These are phyloP conservation scores for Platycheirus albimanus DNA, from an alignment of 2,888 invertebrate species.

Conservation along the genomic window DNA sequence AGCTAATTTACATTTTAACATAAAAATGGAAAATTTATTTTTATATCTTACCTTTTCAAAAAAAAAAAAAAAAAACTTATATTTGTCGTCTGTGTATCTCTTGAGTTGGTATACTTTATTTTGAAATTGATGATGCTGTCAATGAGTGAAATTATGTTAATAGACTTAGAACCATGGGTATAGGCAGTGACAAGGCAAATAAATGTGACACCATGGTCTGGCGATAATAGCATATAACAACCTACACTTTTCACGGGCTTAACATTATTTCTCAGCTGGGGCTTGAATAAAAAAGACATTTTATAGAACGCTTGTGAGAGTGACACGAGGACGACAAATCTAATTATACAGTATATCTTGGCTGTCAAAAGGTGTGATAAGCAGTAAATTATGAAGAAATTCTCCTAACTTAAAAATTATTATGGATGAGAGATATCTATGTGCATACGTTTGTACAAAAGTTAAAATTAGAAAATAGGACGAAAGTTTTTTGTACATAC, in stretches of 20 bases:
- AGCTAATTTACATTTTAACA: conserved; percentile 67
- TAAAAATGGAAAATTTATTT: conserved; percentile 73
- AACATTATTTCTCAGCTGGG: conserved; percentile 46
- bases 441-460: too few species aligned
- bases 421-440: too few species aligned
- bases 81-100: too few species aligned
- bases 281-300: conserved; percentile 1
- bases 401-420: too few species aligned
- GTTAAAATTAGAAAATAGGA: too few species aligned
- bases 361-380: conserved; percentile 58
- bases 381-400: too few species aligned
- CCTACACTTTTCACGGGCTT: conserved; percentile 24
- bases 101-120: conserved; percentile 28
- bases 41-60: conserved; percentile 38
- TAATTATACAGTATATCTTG: conserved; percentile 40
- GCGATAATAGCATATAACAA: not conserved
- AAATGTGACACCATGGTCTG: conserved; percentile 38
- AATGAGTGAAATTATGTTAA: conserved; percentile 50
- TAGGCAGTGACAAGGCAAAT: conserved; percentile 47
- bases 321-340: not conserved
- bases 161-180: conserved; percentile 44
- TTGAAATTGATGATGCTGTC: conserved; percentile 34
- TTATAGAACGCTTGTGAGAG: not conserved
- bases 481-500: too few species aligned
- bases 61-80: conserved; percentile 29